Base-by-base conservation (phyloP, 2,113 vertebrate species). In the Baryphthengus martii region DNA sequence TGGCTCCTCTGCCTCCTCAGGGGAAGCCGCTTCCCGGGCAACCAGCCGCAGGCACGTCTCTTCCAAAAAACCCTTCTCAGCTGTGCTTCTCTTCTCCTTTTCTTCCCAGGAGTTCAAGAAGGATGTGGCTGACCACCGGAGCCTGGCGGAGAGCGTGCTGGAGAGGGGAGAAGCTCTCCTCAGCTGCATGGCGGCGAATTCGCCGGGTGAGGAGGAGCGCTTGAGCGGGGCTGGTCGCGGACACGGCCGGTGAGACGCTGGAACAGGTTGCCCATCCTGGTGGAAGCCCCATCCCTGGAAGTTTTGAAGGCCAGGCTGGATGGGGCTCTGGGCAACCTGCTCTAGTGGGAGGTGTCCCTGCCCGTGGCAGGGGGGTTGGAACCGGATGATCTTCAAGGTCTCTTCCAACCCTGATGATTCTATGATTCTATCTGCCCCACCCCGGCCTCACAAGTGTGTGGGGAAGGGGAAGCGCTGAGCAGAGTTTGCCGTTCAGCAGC, bases 81-180 rank as follows among this genome's bases (percentile, higher is more conserved):
- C 12, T 19, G 42, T 0, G 0, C 33, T 66, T 6, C 26, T 89
- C 39, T 37, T 79, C 28, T 82, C 26, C 33, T 44, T 85, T 59
- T 42, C 9, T 85, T 82, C 81, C 55, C 96, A 99, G 99, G 98
- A 97, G 81, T 98, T 99, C 93, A 99, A 98, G 97, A 98, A 96
- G 89, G 98, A 99, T 2, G 94, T 99, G 86, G 97, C 97, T 2
- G 76, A 97, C 70, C 99, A 99, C 67, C 98, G 97, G 73, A 97
- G 96, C 29, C 97, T 99, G 97, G 98, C 98, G 0, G 96, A 98
- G 88, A 96, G 96, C 0, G 98, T 99, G 45, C 93, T 99, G 85
- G 97, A 98, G 71, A 98, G 97, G 39, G 99, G 99, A 47, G 98
- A 98, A 55, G 96, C 96, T 13, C 98, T 99, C 35, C 98, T 99